Evolutionary conservation across 1,140 invertebrate genomes (phyloP), one percentile per base, ranked within the genome.

Genomic region (Sycobia sp.): DNA sequence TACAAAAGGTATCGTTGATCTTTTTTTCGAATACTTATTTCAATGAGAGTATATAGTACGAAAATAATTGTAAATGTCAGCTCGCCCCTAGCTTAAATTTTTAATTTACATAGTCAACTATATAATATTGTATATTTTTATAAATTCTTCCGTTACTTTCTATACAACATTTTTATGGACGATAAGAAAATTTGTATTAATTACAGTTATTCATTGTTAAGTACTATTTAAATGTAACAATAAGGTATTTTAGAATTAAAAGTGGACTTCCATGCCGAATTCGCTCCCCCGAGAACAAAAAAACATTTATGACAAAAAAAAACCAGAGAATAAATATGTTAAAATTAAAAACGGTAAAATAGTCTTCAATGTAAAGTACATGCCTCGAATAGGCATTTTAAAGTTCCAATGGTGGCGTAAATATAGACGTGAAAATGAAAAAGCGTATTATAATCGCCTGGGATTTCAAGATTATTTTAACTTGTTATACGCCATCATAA

Each of bases 381-480:
- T 32, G 58, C 27, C 49, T 8, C 27, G 18, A 62, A 18, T 32
- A 20, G 32, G 50, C 18, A 62, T 56, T 56, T n/a, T 18, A 41
- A 50, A 56, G 53, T 62, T 62, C 61, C 36, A 50, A 53, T 46
- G 23, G 16, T 11, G 25, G 27, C 13, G 41, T 4, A 51, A 50
- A 51, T n/a, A n/a, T n/a, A n/a, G n/a, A n/a, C n/a, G n/a, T n/a
- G n/a, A n/a, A n/a, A n/a, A 3, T 20, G 22, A 44, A 54, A 54
- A 43, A 22, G 23, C 34, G n/a, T 16, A 56, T 22, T 49, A 25
- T 53, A 54, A 66, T 69, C 54, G 67, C 66, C 67, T 57, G 68
- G 66, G 65, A 69, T 66, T 69, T 69, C 55, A 65, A 65, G 50
- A 66, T 70, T 73, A 71, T 74, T 74, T 74, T 73, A 67, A 67